phyloP scores from a whole-genome alignment of 1,140 invertebrate genomes.

The Hyles vespertilio region DNA sequence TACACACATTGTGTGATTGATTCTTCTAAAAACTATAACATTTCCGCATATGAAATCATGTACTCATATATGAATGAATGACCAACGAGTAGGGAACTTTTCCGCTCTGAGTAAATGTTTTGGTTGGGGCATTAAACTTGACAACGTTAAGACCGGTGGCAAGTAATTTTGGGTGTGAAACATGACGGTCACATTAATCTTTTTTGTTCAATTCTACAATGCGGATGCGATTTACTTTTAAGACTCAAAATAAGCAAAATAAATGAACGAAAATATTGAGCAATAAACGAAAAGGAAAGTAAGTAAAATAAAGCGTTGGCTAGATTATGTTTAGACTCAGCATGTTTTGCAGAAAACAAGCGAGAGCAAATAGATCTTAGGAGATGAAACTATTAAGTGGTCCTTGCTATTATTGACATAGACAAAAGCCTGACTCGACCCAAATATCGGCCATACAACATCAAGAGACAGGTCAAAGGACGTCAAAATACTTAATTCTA shows the following conservation, averaged over 20 bases:
- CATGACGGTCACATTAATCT: not conserved
- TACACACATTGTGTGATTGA: conserved; percentile 28
- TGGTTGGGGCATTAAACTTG: conserved; percentile 17
- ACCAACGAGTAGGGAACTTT: not conserved
- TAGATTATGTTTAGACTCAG: too few relatives aligned
- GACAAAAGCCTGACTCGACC: too few relatives aligned
- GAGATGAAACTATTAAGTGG: too few relatives aligned
- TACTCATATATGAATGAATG: conserved; percentile 22
- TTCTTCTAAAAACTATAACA: conserved; percentile 19
- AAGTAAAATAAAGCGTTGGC: not conserved
- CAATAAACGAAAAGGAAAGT: not conserved
- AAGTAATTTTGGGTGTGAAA: conserved; percentile 4
- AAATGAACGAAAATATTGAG: too few relatives aligned
- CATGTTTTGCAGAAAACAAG: too few relatives aligned
- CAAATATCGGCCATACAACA: too few relatives aligned
- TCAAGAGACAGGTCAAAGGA: too few relatives aligned
- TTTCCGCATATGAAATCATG: conserved; percentile 68
- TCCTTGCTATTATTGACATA: not conserved
- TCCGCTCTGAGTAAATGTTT: not conserved
- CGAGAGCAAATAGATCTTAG: too few relatives aligned
- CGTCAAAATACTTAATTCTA: too few relatives aligned
- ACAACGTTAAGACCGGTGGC: conserved; percentile 10
- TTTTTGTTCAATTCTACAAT: too few relatives aligned
- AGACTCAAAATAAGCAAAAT: too few relatives aligned
- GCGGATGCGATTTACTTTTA: too few relatives aligned